Base-by-base conservation (phyloP, 2,888 invertebrate species). In the Caenorhabditis zanzibari region DNA sequence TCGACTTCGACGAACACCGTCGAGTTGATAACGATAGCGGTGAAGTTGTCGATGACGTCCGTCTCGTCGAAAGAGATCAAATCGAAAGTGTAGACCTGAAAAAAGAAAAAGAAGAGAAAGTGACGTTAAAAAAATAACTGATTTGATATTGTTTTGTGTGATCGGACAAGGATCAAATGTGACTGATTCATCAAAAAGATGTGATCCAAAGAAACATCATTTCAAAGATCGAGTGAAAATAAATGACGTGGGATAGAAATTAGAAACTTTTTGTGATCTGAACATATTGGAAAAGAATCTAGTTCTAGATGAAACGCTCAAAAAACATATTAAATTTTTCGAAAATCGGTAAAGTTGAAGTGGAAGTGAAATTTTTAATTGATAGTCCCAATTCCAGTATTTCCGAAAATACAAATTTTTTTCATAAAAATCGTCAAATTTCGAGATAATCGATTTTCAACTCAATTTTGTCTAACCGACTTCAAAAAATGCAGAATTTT, bases 31-130 rank as follows among this genome's bases (percentile, higher is more conserved):
- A 73, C 76, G 19, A 19, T 63, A 2, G 74, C 74, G n/a, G 77
- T 77, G 66, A 77, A 77, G 35, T 77, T 83, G 19, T 54, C 74
- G 38, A 79, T 74, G 73, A 74, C 72, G 68, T 76, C 72, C 14
- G 47, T 68, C 69, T 80, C 75, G 72, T 83, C 83, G 59, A 75
- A 83, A 7, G 69, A 69, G 28, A 74, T 66, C 58, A 80, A 66
- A 66, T 83, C 83, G 69, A 79, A 83, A 35, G 73, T 59, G 59
- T 79, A 80, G 32, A 75, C 47, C 71, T 80, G 64, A 44, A 75
- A 66, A n/a, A 10, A 47, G 16, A 64, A 19, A 26, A 14, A n/a
- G 35, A 69, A 19, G 47, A 47, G 47, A 19, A 22, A 49, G 49
- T 19, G 71, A 58, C 58, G 56, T 68, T 49, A 49, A 49, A 19